Evolutionary conservation across 2,797 vertebrate genomes (phyloP).

Genomic region (Spinus pinus): DNA sequence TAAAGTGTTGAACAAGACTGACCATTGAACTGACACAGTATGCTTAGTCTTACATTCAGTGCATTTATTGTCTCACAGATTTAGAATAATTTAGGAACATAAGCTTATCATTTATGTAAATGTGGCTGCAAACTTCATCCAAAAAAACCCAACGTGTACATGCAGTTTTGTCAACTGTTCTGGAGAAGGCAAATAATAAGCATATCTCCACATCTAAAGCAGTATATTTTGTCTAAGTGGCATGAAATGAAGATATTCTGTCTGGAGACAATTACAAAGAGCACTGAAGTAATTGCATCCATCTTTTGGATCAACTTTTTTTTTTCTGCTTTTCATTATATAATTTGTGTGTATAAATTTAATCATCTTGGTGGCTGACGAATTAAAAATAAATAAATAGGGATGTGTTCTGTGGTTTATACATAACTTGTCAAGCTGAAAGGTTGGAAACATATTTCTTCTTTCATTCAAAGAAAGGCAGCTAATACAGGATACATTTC

Average conservation of each 20-base stretch:
- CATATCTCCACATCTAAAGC: slow-evolving; percentile 21
- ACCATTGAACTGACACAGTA: background rate
- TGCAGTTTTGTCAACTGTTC: background rate
- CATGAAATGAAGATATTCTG: slow-evolving; percentile 7
- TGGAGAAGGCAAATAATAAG: slow-evolving; percentile 4
- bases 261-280: slow-evolving; percentile 32
- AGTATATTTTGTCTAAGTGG: slow-evolving; percentile 44
- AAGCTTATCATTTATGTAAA: background rate
- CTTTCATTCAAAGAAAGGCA: slow-evolving; percentile 55
- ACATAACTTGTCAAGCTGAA: slow-evolving; percentile 39
- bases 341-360: slow-evolving; percentile 42
- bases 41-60: background rate
- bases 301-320: background rate
- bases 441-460: slow-evolving; percentile 43
- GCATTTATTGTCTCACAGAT: background rate
- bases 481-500: slow-evolving; percentile 4
- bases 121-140: background rate
- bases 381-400: slow-evolving; percentile 66
- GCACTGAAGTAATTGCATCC: slow-evolving; percentile 11
- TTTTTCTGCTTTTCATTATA: slow-evolving; percentile 55
- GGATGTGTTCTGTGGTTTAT: slow-evolving; percentile 45
- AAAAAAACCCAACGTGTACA: background rate
- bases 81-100: background rate
- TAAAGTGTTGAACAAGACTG: background rate
- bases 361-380: background rate